Percentiles rank a stretch among this genome's conserved stretches.
Conservation (phyloP, 2,113 vertebrate genomes). For the Hystrix cristata region DNA sequence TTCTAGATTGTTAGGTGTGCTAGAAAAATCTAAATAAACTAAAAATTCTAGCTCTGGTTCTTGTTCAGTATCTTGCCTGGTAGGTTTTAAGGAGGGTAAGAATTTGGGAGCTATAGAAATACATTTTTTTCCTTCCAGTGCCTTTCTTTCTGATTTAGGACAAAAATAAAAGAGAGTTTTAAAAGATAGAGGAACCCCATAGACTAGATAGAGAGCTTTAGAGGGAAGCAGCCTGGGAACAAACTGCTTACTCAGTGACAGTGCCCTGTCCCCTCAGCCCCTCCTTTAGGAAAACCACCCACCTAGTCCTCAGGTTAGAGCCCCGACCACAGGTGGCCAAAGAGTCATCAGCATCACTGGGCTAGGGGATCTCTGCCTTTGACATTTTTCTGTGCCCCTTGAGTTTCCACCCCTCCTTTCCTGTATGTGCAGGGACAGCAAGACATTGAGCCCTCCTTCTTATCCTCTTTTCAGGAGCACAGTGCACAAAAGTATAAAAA, state of each 20-base stretch:
- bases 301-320: neutral
- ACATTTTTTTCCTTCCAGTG: neutral
- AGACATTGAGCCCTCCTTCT: neutral
- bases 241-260: neutral
- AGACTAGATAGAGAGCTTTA: neutral
- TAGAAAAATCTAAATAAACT: slow-evolving; percentile 29
- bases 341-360: neutral
- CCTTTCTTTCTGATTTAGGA: slow-evolving; percentile 24
- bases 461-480: neutral
- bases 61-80: neutral
- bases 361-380: neutral
- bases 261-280: neutral
- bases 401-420: neutral
- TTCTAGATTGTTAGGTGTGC: neutral
- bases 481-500: neutral
- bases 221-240: neutral
- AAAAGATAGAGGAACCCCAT: neutral
- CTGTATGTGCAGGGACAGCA: neutral
- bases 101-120: neutral
- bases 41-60: neutral
- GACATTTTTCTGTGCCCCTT: neutral
- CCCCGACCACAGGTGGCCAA: neutral
- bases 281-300: neutral
- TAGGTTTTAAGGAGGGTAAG: neutral
- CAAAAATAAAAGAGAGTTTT: neutral